These are phyloP conservation scores for Buteo buteo DNA, from an alignment of 2,113 vertebrate genomes.

Conservation along the genomic window DNA sequence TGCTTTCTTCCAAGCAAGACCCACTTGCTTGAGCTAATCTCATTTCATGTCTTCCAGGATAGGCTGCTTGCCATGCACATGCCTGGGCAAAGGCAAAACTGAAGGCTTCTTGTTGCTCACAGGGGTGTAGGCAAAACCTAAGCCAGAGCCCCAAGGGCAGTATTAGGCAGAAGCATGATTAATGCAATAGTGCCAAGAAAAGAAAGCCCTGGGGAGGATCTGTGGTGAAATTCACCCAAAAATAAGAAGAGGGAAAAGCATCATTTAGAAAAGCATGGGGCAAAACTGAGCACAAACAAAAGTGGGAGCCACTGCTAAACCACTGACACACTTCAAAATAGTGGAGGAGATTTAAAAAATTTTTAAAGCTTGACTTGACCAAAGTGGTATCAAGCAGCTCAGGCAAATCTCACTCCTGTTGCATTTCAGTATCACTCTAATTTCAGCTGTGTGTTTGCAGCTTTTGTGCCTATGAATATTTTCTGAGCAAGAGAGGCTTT, in stretches of 20 bases:
- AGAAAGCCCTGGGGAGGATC: not conserved
- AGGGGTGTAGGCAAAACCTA: not conserved
- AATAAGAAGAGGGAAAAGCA: not conserved
- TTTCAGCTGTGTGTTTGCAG: not conserved
- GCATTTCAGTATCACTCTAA: not conserved
- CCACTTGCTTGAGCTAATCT: conserved; percentile 4
- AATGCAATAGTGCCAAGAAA: not conserved
- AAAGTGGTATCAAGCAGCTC: not conserved
- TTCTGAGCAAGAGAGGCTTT: not conserved
- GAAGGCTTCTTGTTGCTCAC: not conserved
- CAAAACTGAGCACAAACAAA: not conserved
- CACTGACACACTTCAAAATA: not conserved
- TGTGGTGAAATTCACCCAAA: not conserved
- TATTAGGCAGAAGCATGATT: not conserved
- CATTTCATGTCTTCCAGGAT: not conserved
- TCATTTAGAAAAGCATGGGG: not conserved
- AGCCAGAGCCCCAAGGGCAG: conserved; percentile 20
- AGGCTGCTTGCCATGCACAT: conserved; percentile 24
- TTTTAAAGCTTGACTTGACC: not conserved
- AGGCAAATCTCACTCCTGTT: not conserved
- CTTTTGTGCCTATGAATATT: not conserved
- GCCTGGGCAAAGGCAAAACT: conserved; percentile 15
- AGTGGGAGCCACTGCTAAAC: not conserved
- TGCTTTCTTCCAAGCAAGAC: not conserved
- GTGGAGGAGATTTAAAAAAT: not conserved